These are phyloP conservation scores for Hypanus sabinus DNA, from an alignment of 2,113 vertebrate species.

Conservation along the genomic window DNA sequence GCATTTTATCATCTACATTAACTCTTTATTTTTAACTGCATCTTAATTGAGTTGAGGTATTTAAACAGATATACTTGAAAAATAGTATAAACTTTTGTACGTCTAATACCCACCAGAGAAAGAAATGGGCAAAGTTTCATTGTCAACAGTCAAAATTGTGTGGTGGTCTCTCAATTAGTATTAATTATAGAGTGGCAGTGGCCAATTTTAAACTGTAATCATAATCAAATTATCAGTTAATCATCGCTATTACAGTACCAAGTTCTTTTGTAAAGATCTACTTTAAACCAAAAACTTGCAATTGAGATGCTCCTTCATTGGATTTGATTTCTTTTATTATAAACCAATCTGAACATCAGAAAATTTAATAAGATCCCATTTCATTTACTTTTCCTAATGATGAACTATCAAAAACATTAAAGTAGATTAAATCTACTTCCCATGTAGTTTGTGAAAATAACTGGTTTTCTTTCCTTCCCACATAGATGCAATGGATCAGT, in stretches of 20 bases:
- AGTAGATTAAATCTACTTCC: neutral
- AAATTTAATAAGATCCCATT: neutral
- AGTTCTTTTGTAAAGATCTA: neutral
- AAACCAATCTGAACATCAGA: neutral
- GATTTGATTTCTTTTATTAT: neutral
- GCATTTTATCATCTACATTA: neutral
- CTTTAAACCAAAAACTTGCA: neutral
- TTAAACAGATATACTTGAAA: slow-evolving; percentile 3
- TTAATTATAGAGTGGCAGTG: neutral
- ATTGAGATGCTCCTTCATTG: neutral
- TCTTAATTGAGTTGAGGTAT: neutral
- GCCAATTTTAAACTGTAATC: neutral
- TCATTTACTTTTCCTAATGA: neutral
- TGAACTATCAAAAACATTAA: neutral
- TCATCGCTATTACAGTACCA: neutral
- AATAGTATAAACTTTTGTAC: neutral
- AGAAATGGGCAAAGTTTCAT: neutral
- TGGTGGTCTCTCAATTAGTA: neutral
- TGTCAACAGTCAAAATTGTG: neutral
- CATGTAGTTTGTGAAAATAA: neutral
- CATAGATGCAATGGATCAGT: slow-evolving; percentile 92
- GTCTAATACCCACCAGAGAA: neutral
- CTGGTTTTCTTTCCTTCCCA: neutral
- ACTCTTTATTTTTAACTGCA: neutral
- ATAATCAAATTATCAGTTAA: neutral